phyloP scores from a whole-genome alignment of 2,797 vertebrate genomes.

The Hapalemur alaotrensis region DNA sequence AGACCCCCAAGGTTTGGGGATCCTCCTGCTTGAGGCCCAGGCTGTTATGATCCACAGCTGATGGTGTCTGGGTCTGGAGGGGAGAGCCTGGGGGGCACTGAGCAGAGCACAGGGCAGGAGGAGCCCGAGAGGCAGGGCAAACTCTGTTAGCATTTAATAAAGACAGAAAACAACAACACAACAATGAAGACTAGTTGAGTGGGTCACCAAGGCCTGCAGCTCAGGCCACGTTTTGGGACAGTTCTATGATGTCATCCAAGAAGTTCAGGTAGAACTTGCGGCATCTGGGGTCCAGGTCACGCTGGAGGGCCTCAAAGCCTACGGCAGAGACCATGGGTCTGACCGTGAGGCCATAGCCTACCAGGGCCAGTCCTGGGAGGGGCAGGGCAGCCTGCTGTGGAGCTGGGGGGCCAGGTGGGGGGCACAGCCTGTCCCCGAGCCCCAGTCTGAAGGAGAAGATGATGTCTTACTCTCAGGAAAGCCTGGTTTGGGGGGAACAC shows the following conservation, averaged over 20 bases:
- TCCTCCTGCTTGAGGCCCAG: background rate
- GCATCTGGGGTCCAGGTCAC: background rate
- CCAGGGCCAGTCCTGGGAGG: background rate
- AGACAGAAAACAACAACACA: background rate
- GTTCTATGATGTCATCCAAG: background rate
- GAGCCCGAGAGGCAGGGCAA: background rate
- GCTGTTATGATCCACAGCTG: no score
- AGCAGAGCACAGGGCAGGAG: background rate
- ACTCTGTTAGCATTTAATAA: constrained; percentile 45
- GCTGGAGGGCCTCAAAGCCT: constrained; percentile 41
- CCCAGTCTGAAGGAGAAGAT: background rate
- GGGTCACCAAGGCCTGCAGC: background rate
- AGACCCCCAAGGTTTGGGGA: background rate
- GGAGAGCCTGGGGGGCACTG: accelerated
- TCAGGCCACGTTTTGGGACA: background rate
- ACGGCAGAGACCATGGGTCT: background rate
- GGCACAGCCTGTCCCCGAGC: background rate
- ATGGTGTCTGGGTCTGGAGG: background rate
- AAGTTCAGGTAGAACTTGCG: background rate
- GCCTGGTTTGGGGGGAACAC: background rate
- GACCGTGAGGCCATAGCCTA: accelerated
- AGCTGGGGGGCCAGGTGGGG: accelerated
- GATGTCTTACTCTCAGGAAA: background rate
- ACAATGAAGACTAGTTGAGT: background rate
- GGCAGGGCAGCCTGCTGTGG: background rate